These are phyloP conservation scores for Origma solitaria DNA, from an alignment of 2,113 vertebrate genomes.

Conservation along the genomic window DNA sequence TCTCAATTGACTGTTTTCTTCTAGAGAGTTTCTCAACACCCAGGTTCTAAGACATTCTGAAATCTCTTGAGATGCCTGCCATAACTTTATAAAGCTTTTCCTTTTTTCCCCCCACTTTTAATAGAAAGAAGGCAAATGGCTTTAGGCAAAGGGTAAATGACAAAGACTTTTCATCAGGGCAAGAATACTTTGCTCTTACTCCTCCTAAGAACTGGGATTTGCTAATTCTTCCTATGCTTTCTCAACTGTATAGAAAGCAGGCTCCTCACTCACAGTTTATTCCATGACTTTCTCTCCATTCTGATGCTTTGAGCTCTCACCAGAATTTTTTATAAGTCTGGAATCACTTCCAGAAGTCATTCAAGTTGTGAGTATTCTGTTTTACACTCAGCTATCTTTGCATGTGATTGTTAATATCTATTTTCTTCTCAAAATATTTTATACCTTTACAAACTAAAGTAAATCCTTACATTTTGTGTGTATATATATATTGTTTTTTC, in stretches of 20 bases:
- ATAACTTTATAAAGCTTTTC: not conserved
- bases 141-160: not conserved
- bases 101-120: not conserved
- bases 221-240: not conserved
- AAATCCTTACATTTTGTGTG: not conserved
- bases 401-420: not conserved
- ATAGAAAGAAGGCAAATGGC: not conserved
- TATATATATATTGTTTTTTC: not conserved
- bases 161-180: not conserved
- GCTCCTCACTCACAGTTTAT: not conserved
- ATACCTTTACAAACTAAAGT: not conserved
- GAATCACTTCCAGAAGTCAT: not conserved
- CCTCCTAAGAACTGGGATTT: not conserved
- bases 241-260: not conserved
- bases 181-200: not conserved
- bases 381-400: not conserved
- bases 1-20: not conserved
- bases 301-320: not conserved
- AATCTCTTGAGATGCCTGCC: not conserved
- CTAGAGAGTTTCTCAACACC: not conserved
- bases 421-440: not conserved
- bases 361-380: not conserved
- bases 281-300: not conserved
- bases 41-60: not conserved
- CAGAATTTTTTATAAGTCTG: not conserved